Evolutionary conservation across 2,113 vertebrate species (phyloP).

Genomic region (Callaeas wilsoni): DNA sequence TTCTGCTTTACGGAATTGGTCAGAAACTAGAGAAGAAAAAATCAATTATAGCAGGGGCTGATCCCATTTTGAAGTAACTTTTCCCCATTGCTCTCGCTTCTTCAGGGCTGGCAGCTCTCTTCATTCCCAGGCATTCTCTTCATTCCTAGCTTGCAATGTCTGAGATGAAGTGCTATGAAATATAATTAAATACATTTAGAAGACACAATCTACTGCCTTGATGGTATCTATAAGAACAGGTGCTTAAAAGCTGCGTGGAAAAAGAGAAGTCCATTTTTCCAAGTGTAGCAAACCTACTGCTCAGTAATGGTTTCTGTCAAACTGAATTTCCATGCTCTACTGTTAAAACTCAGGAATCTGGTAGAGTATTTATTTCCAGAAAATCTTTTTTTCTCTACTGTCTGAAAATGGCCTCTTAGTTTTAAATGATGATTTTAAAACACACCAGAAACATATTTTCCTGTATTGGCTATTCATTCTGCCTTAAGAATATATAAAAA

Average conservation of each 20-base stretch:
- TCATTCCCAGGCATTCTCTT: background rate
- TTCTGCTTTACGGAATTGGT: background rate
- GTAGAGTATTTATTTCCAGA: background rate
- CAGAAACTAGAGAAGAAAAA: background rate
- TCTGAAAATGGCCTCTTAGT: background rate
- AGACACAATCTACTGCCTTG: background rate
- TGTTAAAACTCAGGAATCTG: background rate
- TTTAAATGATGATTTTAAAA: background rate
- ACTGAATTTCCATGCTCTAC: background rate
- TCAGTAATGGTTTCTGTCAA: background rate
- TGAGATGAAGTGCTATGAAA: background rate
- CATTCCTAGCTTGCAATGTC: background rate
- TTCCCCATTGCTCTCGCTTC: background rate
- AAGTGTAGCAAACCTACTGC: background rate
- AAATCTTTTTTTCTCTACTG: background rate
- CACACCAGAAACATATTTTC: slow-evolving; percentile 1
- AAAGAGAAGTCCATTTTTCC: background rate
- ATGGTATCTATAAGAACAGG: background rate
- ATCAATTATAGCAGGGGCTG: background rate
- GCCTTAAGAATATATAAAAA: background rate
- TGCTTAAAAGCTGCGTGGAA: background rate
- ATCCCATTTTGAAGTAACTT: background rate
- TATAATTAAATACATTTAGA: background rate
- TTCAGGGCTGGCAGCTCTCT: background rate
- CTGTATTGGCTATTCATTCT: background rate